A percentile compares a stretch with the other conserved stretches of the same genome.
Conservation (phyloP, 1,140 invertebrate genomes). For the Belonocnema kinseyi region DNA sequence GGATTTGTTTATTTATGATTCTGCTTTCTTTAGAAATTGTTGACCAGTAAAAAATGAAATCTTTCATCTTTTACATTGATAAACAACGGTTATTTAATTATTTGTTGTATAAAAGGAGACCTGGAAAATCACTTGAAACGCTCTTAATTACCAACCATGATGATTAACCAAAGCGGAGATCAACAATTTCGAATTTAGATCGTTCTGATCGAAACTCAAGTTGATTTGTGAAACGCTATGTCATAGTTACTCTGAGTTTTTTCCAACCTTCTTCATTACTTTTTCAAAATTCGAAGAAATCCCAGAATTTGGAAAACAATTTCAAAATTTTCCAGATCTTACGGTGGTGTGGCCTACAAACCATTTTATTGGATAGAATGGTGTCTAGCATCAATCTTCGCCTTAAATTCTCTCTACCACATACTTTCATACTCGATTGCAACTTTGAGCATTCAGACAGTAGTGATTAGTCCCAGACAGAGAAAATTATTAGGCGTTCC, state of each 20-base stretch:
- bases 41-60: no score
- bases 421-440: constrained; percentile 56
- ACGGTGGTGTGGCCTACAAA: constrained; percentile 61
- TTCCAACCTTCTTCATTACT: background rate
- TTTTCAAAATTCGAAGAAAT: background rate
- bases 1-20: no score
- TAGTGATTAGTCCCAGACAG: constrained; percentile 56
- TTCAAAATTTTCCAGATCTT: constrained; percentile 52
- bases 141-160: background rate
- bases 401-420: constrained; percentile 64
- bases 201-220: constrained; percentile 16
- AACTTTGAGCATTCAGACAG: constrained; percentile 55
- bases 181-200: constrained; percentile 13
- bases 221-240: constrained; percentile 3
- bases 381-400: constrained; percentile 64
- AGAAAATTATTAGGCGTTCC: constrained; percentile 62
- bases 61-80: no score
- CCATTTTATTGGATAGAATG: constrained; percentile 67
- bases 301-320: background rate
- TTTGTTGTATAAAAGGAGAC: no score
- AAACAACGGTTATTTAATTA: no score
- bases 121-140: background rate
- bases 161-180: constrained; percentile 23
- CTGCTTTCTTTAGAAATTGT: no score
- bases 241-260: constrained; percentile 32